Evolutionary conservation across 2,797 vertebrate genomes (phyloP).

Genomic region (Adrianichthys oophorus): DNA sequence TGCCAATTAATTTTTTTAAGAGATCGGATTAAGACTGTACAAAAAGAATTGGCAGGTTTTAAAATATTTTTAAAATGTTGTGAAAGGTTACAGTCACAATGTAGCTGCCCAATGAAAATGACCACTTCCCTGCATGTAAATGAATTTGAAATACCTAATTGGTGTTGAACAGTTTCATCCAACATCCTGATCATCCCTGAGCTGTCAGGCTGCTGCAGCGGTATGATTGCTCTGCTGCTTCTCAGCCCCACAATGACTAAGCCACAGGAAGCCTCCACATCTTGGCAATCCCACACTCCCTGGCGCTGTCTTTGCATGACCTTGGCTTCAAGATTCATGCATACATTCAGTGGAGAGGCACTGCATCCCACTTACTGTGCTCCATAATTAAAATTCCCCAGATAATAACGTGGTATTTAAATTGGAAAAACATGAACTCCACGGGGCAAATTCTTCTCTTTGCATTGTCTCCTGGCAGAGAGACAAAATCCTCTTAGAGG

Average conservation of each 20-base stretch:
- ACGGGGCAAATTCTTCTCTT: constrained; percentile 16
- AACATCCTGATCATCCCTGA: constrained; percentile 29
- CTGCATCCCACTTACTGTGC: constrained; percentile 52
- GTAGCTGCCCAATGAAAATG: constrained; percentile 4
- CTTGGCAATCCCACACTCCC: constrained; percentile 59
- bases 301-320: constrained; percentile 58
- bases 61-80: constrained; percentile 6
- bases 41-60: constrained; percentile 1
- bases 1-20: too few species aligned
- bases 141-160: constrained; percentile 20
- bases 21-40: too few species aligned
- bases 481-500: constrained; percentile 36
- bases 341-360: constrained; percentile 24
- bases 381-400: constrained; percentile 66
- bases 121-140: constrained; percentile 32
- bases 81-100: constrained; percentile 22
- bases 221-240: constrained; percentile 17
- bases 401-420: constrained; percentile 63
- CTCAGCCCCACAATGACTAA: constrained; percentile 54
- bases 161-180: too few species aligned
- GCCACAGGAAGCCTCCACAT: constrained; percentile 57
- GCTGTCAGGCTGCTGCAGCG: constrained; percentile 53
- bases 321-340: constrained; percentile 60
- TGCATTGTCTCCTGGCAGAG: constrained; percentile 32
- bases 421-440: constrained; percentile 23